phyloP scores from a whole-genome alignment of 2,113 vertebrate species.

The Pluvialis apricaria region DNA sequence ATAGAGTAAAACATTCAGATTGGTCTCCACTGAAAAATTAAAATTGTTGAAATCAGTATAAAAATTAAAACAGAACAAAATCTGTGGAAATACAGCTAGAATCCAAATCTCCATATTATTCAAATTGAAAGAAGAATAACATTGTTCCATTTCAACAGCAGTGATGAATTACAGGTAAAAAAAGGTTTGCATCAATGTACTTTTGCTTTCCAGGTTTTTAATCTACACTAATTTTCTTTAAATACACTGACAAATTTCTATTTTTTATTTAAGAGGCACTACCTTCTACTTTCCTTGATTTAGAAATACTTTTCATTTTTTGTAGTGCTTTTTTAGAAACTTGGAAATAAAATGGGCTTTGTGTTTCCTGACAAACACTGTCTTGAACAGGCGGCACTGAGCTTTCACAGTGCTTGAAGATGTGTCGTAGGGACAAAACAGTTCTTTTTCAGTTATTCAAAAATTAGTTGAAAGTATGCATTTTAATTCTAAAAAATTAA shows the following conservation, averaged over 20 bases:
- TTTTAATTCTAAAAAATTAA: background rate
- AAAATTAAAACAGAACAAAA: background rate
- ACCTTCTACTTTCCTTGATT: background rate
- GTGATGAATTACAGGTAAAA: background rate
- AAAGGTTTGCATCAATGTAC: background rate
- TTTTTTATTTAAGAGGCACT: background rate
- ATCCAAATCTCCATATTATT: background rate
- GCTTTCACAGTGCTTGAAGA: background rate
- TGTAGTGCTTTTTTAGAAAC: background rate
- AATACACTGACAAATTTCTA: background rate
- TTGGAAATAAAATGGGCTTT: background rate
- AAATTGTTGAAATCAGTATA: background rate
- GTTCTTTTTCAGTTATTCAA: background rate
- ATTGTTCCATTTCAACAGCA: background rate
- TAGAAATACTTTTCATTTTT: background rate
- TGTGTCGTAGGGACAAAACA: background rate
- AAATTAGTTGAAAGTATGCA: background rate
- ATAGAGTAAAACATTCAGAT: background rate
- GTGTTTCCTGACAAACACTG: background rate
- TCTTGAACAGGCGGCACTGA: background rate
- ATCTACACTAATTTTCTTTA: background rate
- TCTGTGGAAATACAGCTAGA: background rate
- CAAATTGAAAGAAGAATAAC: background rate
- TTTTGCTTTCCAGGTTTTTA: background rate
- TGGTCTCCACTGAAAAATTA: background rate